These are phyloP conservation scores for Upupa epops DNA, from an alignment of 2,113 vertebrate genomes.

Conservation along the genomic window DNA sequence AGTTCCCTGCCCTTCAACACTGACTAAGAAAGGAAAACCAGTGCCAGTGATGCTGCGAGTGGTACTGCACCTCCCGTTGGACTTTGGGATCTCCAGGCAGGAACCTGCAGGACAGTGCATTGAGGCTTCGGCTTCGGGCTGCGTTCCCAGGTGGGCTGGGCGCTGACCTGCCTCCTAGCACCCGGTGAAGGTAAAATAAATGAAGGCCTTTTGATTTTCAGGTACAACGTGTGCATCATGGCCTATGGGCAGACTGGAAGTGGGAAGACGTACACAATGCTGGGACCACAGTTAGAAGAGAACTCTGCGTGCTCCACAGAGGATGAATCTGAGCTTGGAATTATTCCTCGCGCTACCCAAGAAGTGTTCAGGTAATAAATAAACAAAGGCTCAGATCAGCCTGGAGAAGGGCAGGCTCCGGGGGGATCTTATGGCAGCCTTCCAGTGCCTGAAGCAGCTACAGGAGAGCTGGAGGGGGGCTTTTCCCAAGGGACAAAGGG, in stretches of 20 bases:
- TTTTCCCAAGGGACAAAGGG: too few species aligned
- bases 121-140: neutral
- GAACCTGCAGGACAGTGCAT: neutral
- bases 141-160: neutral
- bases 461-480: too few species aligned
- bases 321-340: slow-evolving; percentile 68
- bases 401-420: too few species aligned
- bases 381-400: neutral
- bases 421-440: too few species aligned
- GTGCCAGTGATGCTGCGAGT: neutral
- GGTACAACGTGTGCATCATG: slow-evolving; percentile 88
- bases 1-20: neutral
- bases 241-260: slow-evolving; percentile 89
- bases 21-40: neutral
- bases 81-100: neutral
- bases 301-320: neutral
- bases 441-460: too few species aligned
- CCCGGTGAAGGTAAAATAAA: neutral
- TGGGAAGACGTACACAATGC: slow-evolving; percentile 88
- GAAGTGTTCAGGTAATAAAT: slow-evolving; percentile 82
- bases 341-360: slow-evolving; percentile 81
- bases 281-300: slow-evolving; percentile 73
- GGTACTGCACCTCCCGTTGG: neutral
- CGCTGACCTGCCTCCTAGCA: neutral
- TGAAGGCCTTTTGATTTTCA: slow-evolving; percentile 36